A percentile compares a stretch with the other conserved stretches of the same genome.
These are phyloP conservation scores for Calypte anna DNA, from an alignment of 2,113 vertebrate genomes.

Conservation along the genomic window DNA sequence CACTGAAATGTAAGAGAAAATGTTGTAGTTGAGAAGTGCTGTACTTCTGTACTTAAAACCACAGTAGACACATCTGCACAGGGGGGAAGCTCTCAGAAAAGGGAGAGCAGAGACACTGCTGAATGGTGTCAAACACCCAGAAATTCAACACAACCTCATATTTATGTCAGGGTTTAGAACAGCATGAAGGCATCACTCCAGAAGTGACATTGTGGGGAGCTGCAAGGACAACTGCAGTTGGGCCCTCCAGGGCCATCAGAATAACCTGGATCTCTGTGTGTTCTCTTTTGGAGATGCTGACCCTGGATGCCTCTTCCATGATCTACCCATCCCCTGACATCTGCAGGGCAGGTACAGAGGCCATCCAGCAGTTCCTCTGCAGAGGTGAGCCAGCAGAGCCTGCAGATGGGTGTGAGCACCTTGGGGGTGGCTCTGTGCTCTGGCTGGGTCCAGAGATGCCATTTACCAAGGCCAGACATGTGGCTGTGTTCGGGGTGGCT, in stretches of 20 bases:
- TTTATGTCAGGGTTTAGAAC: neutral
- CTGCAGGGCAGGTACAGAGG: conserved; percentile 84
- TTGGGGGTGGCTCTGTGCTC: neutral
- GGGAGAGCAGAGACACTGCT: neutral
- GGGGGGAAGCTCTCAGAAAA: neutral
- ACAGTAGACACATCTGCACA: neutral
- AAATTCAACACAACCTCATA: fast-evolving
- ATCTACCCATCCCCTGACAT: conserved; percentile 82
- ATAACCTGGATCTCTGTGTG: neutral
- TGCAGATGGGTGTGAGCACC: neutral
- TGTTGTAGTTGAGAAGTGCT: neutral
- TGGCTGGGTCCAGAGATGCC: neutral
- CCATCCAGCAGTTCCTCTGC: conserved; percentile 90
- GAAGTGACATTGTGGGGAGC: neutral
- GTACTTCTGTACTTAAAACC: neutral
- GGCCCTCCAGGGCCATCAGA: neutral
- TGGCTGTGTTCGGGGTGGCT: neutral
- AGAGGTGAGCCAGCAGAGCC: conserved; percentile 72
- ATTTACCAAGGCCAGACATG: fast-evolving
- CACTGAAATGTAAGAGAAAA: neutral
- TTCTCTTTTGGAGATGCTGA: conserved; percentile 80
- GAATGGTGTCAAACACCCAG: neutral
- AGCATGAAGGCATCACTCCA: neutral
- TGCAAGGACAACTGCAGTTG: neutral
- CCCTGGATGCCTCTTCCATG: conserved; percentile 85